Evolutionary conservation across 2,113 vertebrate species (phyloP), one percentile per base, ranked within the genome.

Genomic region (Callospermophilus lateralis): DNA sequence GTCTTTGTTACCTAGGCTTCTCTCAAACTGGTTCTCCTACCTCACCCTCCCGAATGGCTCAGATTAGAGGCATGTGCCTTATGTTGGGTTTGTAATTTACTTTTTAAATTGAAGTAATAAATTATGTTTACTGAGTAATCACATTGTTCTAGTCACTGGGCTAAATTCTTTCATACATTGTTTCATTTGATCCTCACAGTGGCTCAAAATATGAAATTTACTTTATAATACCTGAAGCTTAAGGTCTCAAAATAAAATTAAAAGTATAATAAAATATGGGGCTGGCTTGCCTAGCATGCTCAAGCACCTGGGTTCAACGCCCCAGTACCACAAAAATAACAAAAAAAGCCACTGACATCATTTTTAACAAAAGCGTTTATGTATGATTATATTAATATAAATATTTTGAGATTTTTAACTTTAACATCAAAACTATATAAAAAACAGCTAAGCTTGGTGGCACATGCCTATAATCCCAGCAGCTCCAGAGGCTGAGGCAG

Each of bases 381-480:
- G 51, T 53, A 83, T 55, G 24, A 80, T 26, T 39, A 17, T 39
- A 51, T 87, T 81, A 65, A 55, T 17, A 63, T 2, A 65, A 24
- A 15, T 89, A 78, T 67, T 86, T 68, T 87, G 51, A 93, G n/a
- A 87, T 20, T 73, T 55, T 80, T 70, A 63, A 93, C 32, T 85
- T 94, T 51, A 80, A 93, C 94, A 84, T 70, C n/a, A 93, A 95
- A 86, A 81, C 42, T 81, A 4, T 51, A 87, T 67, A 63, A 89
- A 73, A 84, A 85, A 72, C 55, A 58, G 48, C 45, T 45, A 45
- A 45, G 45, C 45, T 45, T 45, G 45, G 45, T 45, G 45, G 45
- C 45, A 45, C 45, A 45, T 1, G 45, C 45, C 8, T 45, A 45
- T 45, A 45, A 45, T 45, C 45, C 45, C 45, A 45, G 1, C 8